Conservation (phyloP, 2,113 vertebrate genomes). For the Ctenomys sociabilis region DNA sequence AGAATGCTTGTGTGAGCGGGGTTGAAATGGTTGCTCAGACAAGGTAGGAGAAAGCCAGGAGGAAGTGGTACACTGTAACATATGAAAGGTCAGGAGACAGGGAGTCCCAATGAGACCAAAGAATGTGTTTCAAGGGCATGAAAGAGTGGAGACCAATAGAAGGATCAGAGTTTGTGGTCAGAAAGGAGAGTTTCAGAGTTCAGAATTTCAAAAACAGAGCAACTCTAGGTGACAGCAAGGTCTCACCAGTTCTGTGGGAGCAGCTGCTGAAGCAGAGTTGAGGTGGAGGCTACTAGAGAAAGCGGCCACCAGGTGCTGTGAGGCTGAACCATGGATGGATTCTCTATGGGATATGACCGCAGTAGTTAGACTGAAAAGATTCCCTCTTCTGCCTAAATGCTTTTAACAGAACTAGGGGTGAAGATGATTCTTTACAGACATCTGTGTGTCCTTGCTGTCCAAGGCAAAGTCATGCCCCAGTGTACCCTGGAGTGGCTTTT, state of each 20-base stretch:
- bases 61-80: conserved; percentile 61
- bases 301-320: conserved; percentile 18
- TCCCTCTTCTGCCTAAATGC: conserved; percentile 3
- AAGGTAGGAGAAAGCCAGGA: conserved; percentile 60
- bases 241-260: conserved; percentile 72
- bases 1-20: conserved; percentile 1
- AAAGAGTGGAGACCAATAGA: conserved; percentile 77
- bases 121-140: conserved; percentile 78
- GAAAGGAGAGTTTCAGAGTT: conserved; percentile 82
- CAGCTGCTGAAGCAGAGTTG: conserved; percentile 61
- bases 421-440: background rate
- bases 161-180: conserved; percentile 82
- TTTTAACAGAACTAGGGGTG: background rate
- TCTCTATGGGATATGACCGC: background rate
- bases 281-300: conserved; percentile 65
- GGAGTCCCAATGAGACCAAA: conserved; percentile 80
- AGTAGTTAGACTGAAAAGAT: background rate
- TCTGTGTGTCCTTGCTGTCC: background rate
- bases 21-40: conserved; percentile 60
- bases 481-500: background rate
- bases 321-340: background rate
- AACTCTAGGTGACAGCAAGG: conserved; percentile 76
- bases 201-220: conserved; percentile 81
- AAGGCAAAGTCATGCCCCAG: background rate
- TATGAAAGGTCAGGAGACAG: conserved; percentile 77